Percentiles rank a stretch among this genome's conserved stretches.
Evolutionary conservation across 2,888 invertebrate species (phyloP).

Genomic region (Acrobasis repandana): DNA sequence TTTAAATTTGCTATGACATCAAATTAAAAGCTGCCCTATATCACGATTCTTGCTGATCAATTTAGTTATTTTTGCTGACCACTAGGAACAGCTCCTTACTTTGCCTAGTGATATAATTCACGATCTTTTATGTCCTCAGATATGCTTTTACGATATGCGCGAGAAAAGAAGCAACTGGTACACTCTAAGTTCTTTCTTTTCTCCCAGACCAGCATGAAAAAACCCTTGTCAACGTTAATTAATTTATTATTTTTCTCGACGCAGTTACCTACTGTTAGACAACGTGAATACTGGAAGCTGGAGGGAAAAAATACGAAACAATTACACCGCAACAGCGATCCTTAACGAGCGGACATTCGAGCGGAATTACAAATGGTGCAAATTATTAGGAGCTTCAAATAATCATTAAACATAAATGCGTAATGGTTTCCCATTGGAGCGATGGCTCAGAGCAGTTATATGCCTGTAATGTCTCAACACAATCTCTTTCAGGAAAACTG

Average conservation of each 20-base stretch:
- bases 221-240: slow-evolving; percentile 46
- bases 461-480: slow-evolving; percentile 73
- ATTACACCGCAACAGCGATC: slow-evolving; percentile 57
- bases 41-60: no score
- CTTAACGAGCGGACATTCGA: slow-evolving; percentile 62
- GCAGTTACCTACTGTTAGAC: slow-evolving; percentile 38
- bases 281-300: slow-evolving; percentile 38
- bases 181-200: no score
- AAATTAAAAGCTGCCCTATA: no score
- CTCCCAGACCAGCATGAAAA: no score
- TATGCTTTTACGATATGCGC: no score
- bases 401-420: slow-evolving; percentile 79
- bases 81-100: no score
- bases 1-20: no score
- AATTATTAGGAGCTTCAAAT: slow-evolving; percentile 76
- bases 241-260: slow-evolving; percentile 55
- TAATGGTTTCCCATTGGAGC: slow-evolving; percentile 76
- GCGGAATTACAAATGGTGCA: slow-evolving; percentile 65
- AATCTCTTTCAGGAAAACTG: slow-evolving; percentile 72
- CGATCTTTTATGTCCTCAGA: no score
- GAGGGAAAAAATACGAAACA: slow-evolving; percentile 54
- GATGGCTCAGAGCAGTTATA: slow-evolving; percentile 74
- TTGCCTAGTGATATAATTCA: no score
- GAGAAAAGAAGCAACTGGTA: no score
- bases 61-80: no score